Percentiles rank a stretch among this genome's conserved stretches.
Conservation (phyloP, 1,140 invertebrate genomes). For the Procambarus clarkii region DNA sequence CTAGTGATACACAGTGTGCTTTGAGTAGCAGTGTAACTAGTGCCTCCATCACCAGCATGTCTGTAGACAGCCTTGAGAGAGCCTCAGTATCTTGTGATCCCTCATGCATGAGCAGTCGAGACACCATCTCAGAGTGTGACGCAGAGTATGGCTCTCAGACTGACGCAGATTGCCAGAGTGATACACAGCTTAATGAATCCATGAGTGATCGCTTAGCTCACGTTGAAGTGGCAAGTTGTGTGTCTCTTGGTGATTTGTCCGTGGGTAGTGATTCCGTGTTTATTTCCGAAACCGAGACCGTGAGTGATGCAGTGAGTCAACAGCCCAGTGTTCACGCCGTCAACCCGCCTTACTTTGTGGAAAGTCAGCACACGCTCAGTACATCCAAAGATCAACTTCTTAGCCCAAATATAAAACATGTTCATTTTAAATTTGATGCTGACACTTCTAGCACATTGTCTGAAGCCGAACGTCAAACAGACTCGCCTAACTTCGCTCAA, state of each 20-base stretch:
- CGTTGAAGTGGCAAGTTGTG: slow-evolving; percentile 67
- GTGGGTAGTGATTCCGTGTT: slow-evolving; percentile 74
- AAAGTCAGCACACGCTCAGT: slow-evolving; percentile 37
- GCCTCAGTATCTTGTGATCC: slow-evolving; percentile 41
- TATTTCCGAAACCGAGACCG: slow-evolving; percentile 71
- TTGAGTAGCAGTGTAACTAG: slow-evolving; percentile 51
- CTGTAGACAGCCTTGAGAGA: slow-evolving; percentile 61
- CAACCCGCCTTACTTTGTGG: slow-evolving; percentile 23
- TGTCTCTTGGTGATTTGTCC: slow-evolving; percentile 74
- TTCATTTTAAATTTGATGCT: slow-evolving; percentile 67
- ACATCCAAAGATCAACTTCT: slow-evolving; percentile 50
- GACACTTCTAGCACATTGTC: slow-evolving; percentile 44
- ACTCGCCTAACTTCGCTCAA: slow-evolving; percentile 71
- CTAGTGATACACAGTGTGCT: slow-evolving; percentile 15
- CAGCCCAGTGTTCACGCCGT: slow-evolving; percentile 62
- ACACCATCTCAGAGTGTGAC: slow-evolving; percentile 64
- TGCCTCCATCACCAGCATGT: slow-evolving; percentile 59
- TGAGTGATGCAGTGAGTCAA: slow-evolving; percentile 66
- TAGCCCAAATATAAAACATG: slow-evolving; percentile 67
- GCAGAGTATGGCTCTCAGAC: slow-evolving; percentile 58
- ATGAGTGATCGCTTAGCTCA: slow-evolving; percentile 53
- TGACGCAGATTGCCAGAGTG: slow-evolving; percentile 52
- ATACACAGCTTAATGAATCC: slow-evolving; percentile 26
- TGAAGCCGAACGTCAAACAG: slow-evolving; percentile 44
- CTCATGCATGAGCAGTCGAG: slow-evolving; percentile 62